Evolutionary conservation across 2,113 vertebrate genomes (phyloP).

Genomic region (Pycnonotus jocosus): DNA sequence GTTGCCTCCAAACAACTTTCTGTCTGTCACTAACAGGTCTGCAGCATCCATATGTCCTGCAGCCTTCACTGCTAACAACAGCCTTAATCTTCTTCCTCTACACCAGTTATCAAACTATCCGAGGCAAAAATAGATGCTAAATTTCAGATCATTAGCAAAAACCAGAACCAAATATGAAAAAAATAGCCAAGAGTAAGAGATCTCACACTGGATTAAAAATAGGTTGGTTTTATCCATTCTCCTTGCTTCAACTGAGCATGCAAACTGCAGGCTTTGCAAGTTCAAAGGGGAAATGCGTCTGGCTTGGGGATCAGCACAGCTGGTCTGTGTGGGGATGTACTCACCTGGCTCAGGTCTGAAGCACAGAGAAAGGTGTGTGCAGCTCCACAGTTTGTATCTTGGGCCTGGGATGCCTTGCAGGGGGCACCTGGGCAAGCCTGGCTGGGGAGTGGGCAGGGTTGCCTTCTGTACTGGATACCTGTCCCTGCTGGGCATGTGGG

Average conservation of each 20-base stretch:
- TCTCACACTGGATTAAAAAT: conserved; percentile 24
- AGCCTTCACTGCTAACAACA: background rate
- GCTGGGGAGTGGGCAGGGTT: background rate
- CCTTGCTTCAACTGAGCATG: background rate
- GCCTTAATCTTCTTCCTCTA: background rate
- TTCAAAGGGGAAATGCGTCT: background rate
- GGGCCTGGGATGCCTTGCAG: accelerated
- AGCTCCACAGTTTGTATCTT: accelerated
- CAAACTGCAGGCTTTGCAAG: background rate
- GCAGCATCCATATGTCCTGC: conserved; percentile 12
- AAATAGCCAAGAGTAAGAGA: conserved; percentile 6
- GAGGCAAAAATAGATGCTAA: conserved; percentile 1
- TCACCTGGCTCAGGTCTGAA: background rate
- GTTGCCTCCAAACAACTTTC: conserved; percentile 24
- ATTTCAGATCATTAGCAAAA: conserved; percentile 25
- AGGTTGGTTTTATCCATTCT: background rate
- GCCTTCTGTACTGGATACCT: background rate
- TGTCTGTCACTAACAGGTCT: conserved; percentile 13
- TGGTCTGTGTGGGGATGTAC: background rate
- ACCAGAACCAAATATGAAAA: conserved; percentile 12
- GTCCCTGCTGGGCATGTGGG: accelerated
- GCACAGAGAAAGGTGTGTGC: background rate
- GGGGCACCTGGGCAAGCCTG: background rate
- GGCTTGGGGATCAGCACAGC: background rate
- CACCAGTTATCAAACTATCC: background rate